phyloP scores from a whole-genome alignment of 2,888 invertebrate genomes.

The Chirona hameri region DNA sequence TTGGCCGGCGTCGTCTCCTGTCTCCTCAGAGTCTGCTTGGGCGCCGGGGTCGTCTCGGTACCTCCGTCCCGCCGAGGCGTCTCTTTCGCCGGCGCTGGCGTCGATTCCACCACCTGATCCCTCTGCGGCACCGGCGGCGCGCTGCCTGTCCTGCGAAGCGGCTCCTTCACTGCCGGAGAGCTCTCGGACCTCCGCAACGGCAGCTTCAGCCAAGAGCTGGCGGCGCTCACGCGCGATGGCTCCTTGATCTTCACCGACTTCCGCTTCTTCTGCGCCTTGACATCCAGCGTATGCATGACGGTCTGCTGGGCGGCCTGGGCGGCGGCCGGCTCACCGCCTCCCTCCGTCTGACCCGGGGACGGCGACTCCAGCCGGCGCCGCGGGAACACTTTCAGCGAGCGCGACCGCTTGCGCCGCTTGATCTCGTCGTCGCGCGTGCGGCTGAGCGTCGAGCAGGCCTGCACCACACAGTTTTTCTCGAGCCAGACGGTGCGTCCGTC shows the following conservation, averaged over 20 bases:
- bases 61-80: background rate
- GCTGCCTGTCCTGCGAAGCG: background rate
- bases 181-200: background rate
- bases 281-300: background rate
- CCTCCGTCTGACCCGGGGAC: background rate
- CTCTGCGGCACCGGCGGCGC: background rate
- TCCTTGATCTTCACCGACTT: background rate
- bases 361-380: background rate
- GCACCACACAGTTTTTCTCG: conserved; percentile 6
- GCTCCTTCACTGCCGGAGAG: conserved; percentile 3
- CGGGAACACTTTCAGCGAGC: conserved; percentile 6
- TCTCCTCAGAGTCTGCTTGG: background rate
- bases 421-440: background rate
- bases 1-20: background rate
- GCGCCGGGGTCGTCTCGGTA: background rate
- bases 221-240: background rate
- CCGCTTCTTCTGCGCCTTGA: conserved; percentile 13
- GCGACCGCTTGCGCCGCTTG: conserved; percentile 7
- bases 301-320: background rate
- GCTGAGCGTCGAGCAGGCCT: conserved; percentile 9
- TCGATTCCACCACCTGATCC: background rate
- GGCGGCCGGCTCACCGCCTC: too few relatives aligned
- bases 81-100: background rate
- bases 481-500: conserved; percentile 8
- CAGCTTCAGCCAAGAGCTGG: background rate